A percentile compares a stretch with the other conserved stretches of the same genome.
These are phyloP conservation scores for Limenitis camilla DNA, from an alignment of 2,888 invertebrate species.

Conservation along the genomic window DNA sequence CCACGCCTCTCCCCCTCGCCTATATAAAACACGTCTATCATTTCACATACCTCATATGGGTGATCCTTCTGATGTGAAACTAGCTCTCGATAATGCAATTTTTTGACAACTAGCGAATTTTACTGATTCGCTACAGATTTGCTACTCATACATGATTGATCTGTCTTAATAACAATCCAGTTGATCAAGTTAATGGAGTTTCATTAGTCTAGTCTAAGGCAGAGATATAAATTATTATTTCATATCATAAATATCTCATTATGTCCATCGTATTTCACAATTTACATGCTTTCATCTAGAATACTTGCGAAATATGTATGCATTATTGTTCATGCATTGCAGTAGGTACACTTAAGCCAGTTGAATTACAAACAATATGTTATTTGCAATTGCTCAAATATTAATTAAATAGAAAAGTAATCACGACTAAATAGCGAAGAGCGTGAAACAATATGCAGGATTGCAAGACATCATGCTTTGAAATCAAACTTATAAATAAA, in stretches of 20 bases:
- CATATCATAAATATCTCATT: background rate
- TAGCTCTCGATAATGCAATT: conserved; percentile 15
- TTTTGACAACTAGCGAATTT: conserved; percentile 21
- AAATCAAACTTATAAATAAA: conserved; percentile 12
- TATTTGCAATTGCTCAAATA: conserved; percentile 6
- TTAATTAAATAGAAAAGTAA: background rate
- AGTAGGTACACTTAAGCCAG: conserved; percentile 46
- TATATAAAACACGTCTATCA: conserved; percentile 22
- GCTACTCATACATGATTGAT: conserved; percentile 13
- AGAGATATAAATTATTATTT: background rate
- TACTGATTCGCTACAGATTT: conserved; percentile 14
- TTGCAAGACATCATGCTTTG: conserved; percentile 27
- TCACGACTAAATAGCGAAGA: conserved; percentile 11
- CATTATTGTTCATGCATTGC: conserved; percentile 54
- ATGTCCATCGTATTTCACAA: background rate
- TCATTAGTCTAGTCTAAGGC: conserved; percentile 11
- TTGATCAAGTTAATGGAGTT: background rate
- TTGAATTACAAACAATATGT: conserved; percentile 21
- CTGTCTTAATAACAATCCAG: conserved; percentile 12
- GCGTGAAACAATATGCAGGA: conserved; percentile 31
- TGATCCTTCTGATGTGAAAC: conserved; percentile 1
- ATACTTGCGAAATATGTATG: conserved; percentile 25
- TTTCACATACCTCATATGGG: background rate
- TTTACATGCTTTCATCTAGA: conserved; percentile 17
- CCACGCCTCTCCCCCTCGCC: conserved; percentile 74